Base-by-base conservation (phyloP, 2,113 vertebrate species). In the Siphamia tubifer region DNA sequence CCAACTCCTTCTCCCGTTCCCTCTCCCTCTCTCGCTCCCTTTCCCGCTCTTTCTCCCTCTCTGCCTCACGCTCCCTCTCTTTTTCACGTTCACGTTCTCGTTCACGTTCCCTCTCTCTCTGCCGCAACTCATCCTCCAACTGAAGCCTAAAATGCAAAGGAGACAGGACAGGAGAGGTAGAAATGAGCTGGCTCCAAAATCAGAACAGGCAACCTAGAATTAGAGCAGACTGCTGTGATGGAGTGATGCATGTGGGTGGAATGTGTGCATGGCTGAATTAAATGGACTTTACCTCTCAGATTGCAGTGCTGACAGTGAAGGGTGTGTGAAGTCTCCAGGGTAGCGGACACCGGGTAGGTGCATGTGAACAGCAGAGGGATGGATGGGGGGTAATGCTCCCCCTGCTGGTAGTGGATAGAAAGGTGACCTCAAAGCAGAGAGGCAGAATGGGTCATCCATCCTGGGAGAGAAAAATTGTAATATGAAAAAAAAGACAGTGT, bases 371-470 rank as follows among this genome's bases (percentile, higher is more conserved):
- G 97, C 95, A 0, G 97, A 97, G 0, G 94, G 98, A 83, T 99
- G 97, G 42, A 99, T 90, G 1, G 95, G 95, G 0, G 96, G 95
- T 77, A 98, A 89, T 13, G 94, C 95, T 52, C 95, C 93, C 1
- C 95, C 97, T 3, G 92, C 81, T 16, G 95, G 95, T 68, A 99
- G 82, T 0, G 93, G 91, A 84, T 98, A 99, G 93, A 98, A 99
- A 6, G 96, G 95, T 40, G 97, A 95, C 77, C 97, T 91, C 84
- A 99, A 90, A 8, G 97, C 95, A 0, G 97, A 98, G 57, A 99
- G 93, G 87, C 96, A 99, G 87, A 98, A 98, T 0, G 96, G 95
- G 66, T 98, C 97, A 0, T 98, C 97, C 97, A 99, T 96, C 92
- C 97, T 98, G 91, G 11, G 67, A 89, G 47, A 79, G 34, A 43